Conservation (phyloP, 2,888 invertebrate species). For the Galeopsomyia nigrocyanea region DNA sequence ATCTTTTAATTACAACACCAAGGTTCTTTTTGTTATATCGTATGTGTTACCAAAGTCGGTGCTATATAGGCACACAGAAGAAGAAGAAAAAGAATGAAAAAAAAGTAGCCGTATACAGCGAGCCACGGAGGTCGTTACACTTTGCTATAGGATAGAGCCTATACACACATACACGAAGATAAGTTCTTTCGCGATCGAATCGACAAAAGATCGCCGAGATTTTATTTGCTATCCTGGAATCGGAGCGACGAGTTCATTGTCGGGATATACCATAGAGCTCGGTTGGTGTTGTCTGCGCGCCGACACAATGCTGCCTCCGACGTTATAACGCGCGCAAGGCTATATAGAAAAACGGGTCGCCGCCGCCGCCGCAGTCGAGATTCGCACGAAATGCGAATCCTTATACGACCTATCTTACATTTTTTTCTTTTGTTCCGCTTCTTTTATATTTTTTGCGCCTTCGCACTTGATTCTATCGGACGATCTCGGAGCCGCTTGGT, state of each 20-base stretch:
- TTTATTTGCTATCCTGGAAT: conserved; percentile 40
- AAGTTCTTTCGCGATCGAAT: conserved; percentile 5
- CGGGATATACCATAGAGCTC: not conserved
- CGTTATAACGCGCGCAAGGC: not conserved
- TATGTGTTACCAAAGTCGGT: too few relatives aligned
- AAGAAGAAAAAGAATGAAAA: not conserved
- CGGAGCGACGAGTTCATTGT: conserved; percentile 36
- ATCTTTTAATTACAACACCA: conserved; percentile 39
- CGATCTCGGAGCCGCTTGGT: conserved; percentile 35
- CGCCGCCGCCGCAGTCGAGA: not conserved
- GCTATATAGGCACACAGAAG: too few relatives aligned
- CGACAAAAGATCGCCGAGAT: conserved; percentile 19
- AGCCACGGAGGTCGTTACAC: conserved; percentile 41
- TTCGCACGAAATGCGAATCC: conserved; percentile 42
- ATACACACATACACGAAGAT: not conserved
- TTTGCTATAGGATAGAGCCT: not conserved
- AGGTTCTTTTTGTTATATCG: conserved; percentile 21
- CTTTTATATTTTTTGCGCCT: not conserved
- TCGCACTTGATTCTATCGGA: conserved; percentile 29
- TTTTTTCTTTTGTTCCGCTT: not conserved
- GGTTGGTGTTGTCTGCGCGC: conserved; percentile 5
- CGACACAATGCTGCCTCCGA: not conserved
- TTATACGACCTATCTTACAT: conserved; percentile 33
- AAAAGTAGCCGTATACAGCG: conserved; percentile 20
- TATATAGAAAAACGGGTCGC: not conserved